Percentiles rank a stretch among this genome's conserved stretches.
Evolutionary conservation across 2,113 vertebrate genomes (phyloP).

Genomic region (Cyphomyrus plagiostoma): DNA sequence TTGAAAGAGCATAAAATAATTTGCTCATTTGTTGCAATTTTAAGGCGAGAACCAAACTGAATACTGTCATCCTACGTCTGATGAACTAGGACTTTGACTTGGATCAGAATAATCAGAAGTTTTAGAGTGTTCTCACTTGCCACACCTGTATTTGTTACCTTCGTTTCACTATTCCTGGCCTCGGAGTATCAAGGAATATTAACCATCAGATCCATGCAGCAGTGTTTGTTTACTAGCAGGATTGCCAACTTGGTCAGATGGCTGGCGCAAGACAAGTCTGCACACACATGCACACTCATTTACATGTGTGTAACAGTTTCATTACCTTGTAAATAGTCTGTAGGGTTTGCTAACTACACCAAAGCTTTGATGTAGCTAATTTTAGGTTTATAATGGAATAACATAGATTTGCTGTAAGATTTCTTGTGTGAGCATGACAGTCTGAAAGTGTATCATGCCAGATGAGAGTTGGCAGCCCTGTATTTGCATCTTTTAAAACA

Average conservation of each 20-base stretch:
- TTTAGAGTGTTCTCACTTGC: neutral
- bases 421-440: neutral
- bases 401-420: neutral
- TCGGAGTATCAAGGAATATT: neutral
- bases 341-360: neutral
- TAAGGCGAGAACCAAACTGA: neutral
- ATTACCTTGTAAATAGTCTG: neutral
- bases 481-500: neutral
- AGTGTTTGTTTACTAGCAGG: neutral
- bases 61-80: neutral
- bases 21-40: neutral
- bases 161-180: neutral
- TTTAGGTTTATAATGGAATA: neutral
- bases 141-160: neutral
- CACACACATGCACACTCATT: neutral
- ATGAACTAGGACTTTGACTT: neutral
- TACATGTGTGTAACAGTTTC: neutral
- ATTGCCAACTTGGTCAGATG: neutral
- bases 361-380: neutral
- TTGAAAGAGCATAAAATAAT: neutral
- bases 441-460: neutral
- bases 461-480: neutral
- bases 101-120: neutral
- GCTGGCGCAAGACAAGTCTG: neutral
- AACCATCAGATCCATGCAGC: neutral